Conservation (phyloP, 2,888 invertebrate species). For the Drosophila phalerata region DNA sequence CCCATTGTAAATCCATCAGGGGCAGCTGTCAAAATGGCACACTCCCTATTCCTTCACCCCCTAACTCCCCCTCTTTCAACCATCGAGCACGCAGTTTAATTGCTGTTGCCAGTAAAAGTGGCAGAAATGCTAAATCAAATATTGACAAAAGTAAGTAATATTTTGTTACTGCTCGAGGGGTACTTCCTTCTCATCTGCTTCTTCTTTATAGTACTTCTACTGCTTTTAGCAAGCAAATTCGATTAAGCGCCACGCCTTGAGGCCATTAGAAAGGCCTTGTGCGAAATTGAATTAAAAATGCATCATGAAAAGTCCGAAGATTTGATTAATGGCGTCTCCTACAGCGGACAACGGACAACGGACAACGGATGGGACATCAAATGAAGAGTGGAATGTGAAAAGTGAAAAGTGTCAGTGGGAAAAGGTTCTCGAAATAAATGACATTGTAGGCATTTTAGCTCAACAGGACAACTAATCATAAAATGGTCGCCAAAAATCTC, state of each 20-base stretch:
- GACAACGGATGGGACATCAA: constrained; percentile 6
- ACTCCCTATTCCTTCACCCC: constrained; percentile 2
- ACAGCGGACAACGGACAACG: not conserved
- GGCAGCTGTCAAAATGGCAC: constrained; percentile 54
- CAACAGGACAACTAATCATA: constrained; percentile 65
- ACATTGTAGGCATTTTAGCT: constrained; percentile 30
- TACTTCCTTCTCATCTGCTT: not conserved
- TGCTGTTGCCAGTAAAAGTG: constrained; percentile 63
- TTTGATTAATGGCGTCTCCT: constrained; percentile 73
- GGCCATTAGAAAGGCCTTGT: constrained; percentile 60
- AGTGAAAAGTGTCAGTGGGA: constrained; percentile 50
- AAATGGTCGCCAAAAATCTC: constrained; percentile 39
- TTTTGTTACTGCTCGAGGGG: constrained; percentile 34
- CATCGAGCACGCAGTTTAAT: constrained; percentile 52
- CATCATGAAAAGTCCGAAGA: constrained; percentile 75
- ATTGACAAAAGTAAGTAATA: constrained; percentile 77
- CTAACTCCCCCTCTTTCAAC: not conserved
- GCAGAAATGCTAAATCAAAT: constrained; percentile 77
- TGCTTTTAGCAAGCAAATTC: constrained; percentile 57
- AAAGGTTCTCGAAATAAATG: constrained; percentile 72
- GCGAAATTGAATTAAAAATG: constrained; percentile 79
- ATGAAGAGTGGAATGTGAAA: constrained; percentile 28
- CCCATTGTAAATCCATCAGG: constrained; percentile 65
- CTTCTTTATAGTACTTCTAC: not conserved
- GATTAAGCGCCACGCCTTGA: constrained; percentile 70